Evolutionary conservation across 2,888 invertebrate species (phyloP), one percentile per base, ranked within the genome.

Genomic region (Chelonus formosanus): DNA sequence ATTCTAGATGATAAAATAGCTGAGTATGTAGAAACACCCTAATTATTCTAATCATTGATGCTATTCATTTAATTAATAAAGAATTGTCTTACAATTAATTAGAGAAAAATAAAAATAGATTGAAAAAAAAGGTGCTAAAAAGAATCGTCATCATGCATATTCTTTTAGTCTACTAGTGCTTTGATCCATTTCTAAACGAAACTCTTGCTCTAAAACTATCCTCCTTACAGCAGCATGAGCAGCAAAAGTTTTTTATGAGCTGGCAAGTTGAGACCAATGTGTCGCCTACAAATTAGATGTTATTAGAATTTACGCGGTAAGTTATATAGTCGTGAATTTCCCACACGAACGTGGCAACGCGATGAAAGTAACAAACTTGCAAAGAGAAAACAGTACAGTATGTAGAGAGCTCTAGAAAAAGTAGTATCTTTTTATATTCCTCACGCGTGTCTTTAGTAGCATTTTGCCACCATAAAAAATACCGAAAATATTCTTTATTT

Each of bases 291-390:
- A 78, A 77, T 77, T 78, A 76, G 73, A 69, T 71, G 71, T 77
- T 79, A 79, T 78, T 78, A 79, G 74, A 73, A 78, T 79, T 78
- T 78, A 78, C 76, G 75, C 63, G 56, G 68, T 67, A 75, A 78
- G 76, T 77, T 77, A 75, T 74, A 75, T 75, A 74, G 8, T 32
- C 52, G 52, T 52, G 52, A 52, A 52, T 52, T 52, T 52, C 3
- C 48, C 40, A 40, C 40, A 40, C 40, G 40, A 40, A 40, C 40
- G 40, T 40, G 5, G 40, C 40, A 6, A 5, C 40, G 40, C 40
- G 40, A 40, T 40, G 40, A 40, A 40, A 40, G 40, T 40, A 40
- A 40, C 40, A 40, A 40, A 40, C 40, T 40, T 40, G 6, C 3
- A 40, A 40, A 6, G 6, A 40, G 40, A 4, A 40, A 40, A 20